These are phyloP conservation scores for Masticophis lateralis DNA, from an alignment of 2,797 vertebrate species.

Conservation along the genomic window DNA sequence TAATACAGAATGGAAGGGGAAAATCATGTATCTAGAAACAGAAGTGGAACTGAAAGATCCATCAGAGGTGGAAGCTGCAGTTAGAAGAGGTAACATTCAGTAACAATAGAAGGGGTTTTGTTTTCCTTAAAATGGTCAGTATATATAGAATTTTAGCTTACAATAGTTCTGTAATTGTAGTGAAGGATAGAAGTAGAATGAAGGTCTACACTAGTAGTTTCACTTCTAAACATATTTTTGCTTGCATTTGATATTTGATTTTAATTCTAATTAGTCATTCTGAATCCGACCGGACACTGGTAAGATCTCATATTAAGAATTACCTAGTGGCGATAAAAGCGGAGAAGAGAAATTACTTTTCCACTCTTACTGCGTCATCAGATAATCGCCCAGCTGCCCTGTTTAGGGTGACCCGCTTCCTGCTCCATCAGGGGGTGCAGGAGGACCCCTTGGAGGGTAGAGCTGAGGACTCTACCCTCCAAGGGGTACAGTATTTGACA, in stretches of 20 bases:
- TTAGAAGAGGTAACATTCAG: constrained; percentile 33
- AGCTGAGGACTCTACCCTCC: too few species aligned
- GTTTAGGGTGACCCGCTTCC: too few species aligned
- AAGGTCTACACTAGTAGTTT: neutral
- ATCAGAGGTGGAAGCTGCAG: constrained; percentile 35
- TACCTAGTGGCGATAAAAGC: too few species aligned
- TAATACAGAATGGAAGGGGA: constrained; percentile 34
- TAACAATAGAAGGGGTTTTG: neutral
- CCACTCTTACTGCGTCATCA: too few species aligned
- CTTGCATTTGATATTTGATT: neutral
- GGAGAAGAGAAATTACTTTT: too few species aligned
- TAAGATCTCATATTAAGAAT: too few species aligned
- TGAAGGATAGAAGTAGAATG: neutral
- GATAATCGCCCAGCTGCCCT: too few species aligned
- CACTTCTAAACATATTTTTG: neutral
- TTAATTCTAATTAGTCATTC: neutral
- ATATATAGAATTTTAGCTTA: neutral
- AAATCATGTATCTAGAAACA: constrained; percentile 17
- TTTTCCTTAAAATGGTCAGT: neutral
- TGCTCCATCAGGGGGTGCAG: too few species aligned
- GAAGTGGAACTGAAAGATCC: neutral
- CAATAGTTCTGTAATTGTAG: neutral
- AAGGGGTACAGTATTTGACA: too few species aligned
- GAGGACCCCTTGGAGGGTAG: too few species aligned
- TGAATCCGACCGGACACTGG: too few species aligned